Evolutionary conservation across 1,140 invertebrate species (phyloP), one percentile per base, ranked within the genome.

Genomic region (Stegodyphus dumicola): DNA sequence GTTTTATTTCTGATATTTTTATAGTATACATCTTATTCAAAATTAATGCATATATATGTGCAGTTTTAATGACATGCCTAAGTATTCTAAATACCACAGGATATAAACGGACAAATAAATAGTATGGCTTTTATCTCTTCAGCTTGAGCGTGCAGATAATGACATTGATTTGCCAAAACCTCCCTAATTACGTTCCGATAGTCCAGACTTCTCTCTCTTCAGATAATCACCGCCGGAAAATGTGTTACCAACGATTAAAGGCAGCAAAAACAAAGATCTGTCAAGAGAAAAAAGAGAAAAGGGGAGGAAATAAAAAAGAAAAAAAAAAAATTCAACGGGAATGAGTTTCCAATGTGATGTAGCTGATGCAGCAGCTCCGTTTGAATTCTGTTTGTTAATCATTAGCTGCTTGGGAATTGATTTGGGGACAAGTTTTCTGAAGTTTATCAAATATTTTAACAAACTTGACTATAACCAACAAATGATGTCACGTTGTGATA

Each of bases 131-230:
- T 67, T 67, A 67, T 67, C 66, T 67, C 33, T 71, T 49, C n/a
- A 9, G 6, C 33, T 18, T 69, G n/a, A 17, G 66, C 66, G 33
- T 77, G 77, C 53, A 78, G 65, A 78, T 78, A 78, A 78, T 54
- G 65, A 60, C 77, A 69, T 78, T 78, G 77, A 78, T 78, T 78
- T 54, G 65, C n/a, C 9, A 15, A 78, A 49, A 53, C 64, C 48
- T 49, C 65, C 66, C 65, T 78, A 78, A 78, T 78, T 78, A 78
- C 77, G 77, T 54, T 69, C 77, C 77, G 77, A 78, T 78, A 78
- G 66, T 52, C 65, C 33, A 69, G 77, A 48, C 49, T 77, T 13
- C 51, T 78, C 15, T 48, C 52, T 54, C 51, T 51, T 13, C 17
- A 69, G 77, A 69, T 78, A 78, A 78, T 78, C 66, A 78, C 77